Percentiles rank a stretch among this genome's conserved stretches.
Conservation (phyloP, 2,888 invertebrate genomes). For the Crematogaster levior region DNA sequence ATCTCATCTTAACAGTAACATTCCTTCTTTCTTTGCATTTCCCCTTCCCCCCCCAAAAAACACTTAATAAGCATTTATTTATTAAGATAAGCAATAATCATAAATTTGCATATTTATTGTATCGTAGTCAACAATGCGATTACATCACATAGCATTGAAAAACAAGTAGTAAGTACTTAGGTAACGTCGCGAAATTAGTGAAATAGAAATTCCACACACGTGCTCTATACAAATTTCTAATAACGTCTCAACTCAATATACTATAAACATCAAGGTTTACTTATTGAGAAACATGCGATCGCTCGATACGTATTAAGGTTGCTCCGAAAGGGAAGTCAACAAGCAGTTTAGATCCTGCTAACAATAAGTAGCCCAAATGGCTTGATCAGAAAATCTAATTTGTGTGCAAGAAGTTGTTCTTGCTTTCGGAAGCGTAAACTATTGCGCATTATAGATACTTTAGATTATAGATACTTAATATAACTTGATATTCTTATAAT, state of each 20-base stretch:
- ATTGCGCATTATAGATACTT: not conserved
- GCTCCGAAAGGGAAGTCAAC: constrained; percentile 33
- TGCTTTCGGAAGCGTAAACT: not conserved
- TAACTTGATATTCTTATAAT: not conserved
- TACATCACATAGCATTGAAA: not conserved
- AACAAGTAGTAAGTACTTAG: not conserved
- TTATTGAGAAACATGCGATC: constrained; percentile 32
- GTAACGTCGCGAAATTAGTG: constrained; percentile 3
- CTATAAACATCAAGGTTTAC: constrained; percentile 13
- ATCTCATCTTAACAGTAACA: no score
- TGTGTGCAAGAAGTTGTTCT: constrained; percentile 23
- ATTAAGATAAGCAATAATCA: not conserved
- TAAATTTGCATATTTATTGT: not conserved
- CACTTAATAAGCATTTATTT: not conserved
- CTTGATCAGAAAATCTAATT: constrained; percentile 39
- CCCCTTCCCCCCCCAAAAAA: no score
- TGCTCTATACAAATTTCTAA: constrained; percentile 29
- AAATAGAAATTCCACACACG: no score
- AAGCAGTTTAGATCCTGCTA: constrained; percentile 17
- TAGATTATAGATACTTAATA: not conserved
- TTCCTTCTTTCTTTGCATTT: not conserved
- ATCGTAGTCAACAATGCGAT: not conserved
- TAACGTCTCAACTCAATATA: constrained; percentile 20
- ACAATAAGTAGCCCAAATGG: constrained; percentile 9
- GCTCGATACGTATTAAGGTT: constrained; percentile 26